Evolutionary conservation across 2,113 vertebrate species (phyloP).

Genomic region (Sialia sialis): DNA sequence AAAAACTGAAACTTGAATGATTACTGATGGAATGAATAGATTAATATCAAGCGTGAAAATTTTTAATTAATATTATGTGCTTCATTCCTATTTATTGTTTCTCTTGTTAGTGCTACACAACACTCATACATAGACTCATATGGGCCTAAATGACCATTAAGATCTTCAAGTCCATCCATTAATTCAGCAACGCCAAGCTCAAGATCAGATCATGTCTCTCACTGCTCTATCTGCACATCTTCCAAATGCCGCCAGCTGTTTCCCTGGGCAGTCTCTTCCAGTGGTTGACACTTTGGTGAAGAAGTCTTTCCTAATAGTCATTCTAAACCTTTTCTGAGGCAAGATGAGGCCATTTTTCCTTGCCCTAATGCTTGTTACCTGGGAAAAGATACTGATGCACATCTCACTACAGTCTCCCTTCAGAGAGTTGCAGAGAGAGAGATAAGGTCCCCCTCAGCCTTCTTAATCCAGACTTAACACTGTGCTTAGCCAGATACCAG

Average conservation of each 20-base stretch:
- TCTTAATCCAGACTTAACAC: not conserved
- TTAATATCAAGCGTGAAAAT: not conserved
- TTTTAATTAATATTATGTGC: not conserved
- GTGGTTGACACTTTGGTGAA: not conserved
- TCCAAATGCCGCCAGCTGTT: fast-evolving
- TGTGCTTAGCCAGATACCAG: not conserved
- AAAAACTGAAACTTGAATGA: not conserved
- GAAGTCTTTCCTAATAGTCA: not conserved
- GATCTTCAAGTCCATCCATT: not conserved
- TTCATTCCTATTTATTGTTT: not conserved
- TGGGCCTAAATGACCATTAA: not conserved
- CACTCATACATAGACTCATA: not conserved
- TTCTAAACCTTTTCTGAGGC: not conserved
- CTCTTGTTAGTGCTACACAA: not conserved
- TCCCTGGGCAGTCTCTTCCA: not conserved
- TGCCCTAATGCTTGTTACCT: not conserved
- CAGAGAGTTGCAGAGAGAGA: not conserved
- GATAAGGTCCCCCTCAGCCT: not conserved
- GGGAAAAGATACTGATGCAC: not conserved
- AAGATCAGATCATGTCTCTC: not conserved
- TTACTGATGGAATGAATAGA: not conserved
- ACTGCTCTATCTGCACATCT: not conserved
- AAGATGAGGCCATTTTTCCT: not conserved
- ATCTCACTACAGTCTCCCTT: not conserved
- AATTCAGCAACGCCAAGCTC: not conserved